These are phyloP conservation scores for Hermatobates lingyangjiaoensis DNA, from an alignment of 1,140 invertebrate genomes.

Conservation along the genomic window DNA sequence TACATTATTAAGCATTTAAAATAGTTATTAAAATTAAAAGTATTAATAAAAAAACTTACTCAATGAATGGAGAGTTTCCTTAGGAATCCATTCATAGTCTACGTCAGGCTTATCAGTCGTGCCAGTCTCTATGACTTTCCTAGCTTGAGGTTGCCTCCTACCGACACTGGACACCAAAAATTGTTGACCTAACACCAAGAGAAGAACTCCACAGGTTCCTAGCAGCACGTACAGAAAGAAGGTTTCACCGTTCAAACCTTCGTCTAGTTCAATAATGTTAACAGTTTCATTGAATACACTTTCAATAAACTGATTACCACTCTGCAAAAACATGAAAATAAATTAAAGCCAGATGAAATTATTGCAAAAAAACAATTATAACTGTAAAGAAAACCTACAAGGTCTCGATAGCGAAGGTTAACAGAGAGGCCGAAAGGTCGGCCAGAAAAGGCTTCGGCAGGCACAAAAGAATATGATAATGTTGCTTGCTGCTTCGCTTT, in stretches of 20 bases:
- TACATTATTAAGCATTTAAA: background rate
- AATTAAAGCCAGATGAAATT: constrained; percentile 1
- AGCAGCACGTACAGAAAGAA: constrained; percentile 94
- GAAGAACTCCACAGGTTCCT: constrained; percentile 66
- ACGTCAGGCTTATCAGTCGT: constrained; percentile 79
- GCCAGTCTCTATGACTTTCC: constrained; percentile 46
- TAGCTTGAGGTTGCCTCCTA: constrained; percentile 36
- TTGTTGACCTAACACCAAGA: constrained; percentile 80
- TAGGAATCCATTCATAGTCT: constrained; percentile 95
- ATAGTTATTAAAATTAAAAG: background rate
- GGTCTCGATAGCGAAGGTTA: constrained; percentile 83
- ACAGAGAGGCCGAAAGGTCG: constrained; percentile 89
- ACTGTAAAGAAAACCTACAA: constrained; percentile 30
- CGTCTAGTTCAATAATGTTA: constrained; percentile 87
- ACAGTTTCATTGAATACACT: constrained; percentile 98
- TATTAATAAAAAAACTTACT: constrained; percentile 39
- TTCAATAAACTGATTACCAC: constrained; percentile 52
- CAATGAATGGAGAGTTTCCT: constrained; percentile 61
- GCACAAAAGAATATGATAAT: constrained; percentile 84
- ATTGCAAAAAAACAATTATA: background rate
- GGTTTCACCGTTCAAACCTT: constrained; percentile 93
- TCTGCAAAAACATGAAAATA: constrained; percentile 27
- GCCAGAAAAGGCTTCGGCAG: constrained; percentile 85
- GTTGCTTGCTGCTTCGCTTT: constrained; percentile 85
- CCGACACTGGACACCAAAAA: constrained; percentile 55